Base-by-base conservation (phyloP, 2,797 vertebrate genomes). In the Typhlichthys eigenmanni region DNA sequence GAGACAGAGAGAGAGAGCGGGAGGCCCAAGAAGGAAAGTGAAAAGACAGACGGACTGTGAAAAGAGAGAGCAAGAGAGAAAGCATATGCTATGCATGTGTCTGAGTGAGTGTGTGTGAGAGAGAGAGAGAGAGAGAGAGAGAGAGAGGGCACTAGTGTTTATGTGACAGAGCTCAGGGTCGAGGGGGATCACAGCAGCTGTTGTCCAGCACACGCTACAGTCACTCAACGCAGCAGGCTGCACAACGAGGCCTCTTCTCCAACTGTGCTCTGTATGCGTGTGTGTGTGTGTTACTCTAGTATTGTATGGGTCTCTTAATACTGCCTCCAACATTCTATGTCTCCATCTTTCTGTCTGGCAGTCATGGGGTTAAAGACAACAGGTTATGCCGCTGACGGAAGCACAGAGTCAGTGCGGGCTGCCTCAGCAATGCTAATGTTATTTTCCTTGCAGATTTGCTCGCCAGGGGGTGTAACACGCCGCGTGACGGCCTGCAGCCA, bases 121-220 rank as follows among this genome's bases (percentile, higher is more conserved):
- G 32, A 34, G 32, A 34, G 34, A 34, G 34, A 34, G 34, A 7
- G 5, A 34, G 34, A 34, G 34, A 34, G 34, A 34, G 34, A 34
- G 34, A 34, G 34, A 34, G 34, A 7, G 34, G 34, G 34, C 34
- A 7, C 34, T 34, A 7, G 34, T 34, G 34, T 34, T 34, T 34
- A 34, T 34, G 34, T 34, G 34, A 34, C 34, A 5, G 34, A 34
- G 19, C 19, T 19, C 19, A 7, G 34, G 34, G 34, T 34, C 34
- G 34, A 34, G 34, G 5, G 34, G 34, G 34, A 34, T 34, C 34
- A 69, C 70, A 88, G 88, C 92, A 93, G 92, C 92, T 93, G 92
- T 92, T 92, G 84, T 83, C 81, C 89, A 88, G 90, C 91, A 93
- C 90, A 92, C 87, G 87, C 85, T 88, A 76, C 84, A 90, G 92